Evolutionary conservation across 1,140 invertebrate species (phyloP), one percentile per base, ranked within the genome.

Genomic region (Chlorops oryzae): DNA sequence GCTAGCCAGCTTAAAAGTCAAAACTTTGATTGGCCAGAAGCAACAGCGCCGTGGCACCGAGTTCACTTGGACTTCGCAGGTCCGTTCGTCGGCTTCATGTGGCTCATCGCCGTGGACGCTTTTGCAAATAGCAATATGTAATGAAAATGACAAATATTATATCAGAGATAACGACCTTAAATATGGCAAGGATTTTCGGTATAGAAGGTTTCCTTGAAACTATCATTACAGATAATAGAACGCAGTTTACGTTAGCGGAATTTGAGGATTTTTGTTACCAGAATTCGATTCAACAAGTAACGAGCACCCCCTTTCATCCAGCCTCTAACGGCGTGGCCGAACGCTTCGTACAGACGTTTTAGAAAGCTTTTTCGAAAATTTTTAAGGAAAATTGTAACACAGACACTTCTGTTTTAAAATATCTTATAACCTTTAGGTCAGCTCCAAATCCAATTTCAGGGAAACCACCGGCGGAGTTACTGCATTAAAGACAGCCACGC

Each of bases 121-220:
- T 59, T 62, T 17, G 59, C 56, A n/a, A 67, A 65, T 73, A 60
- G 66, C 46, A 59, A 9, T 63, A 73, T 37, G 55, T 74, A 5
- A 51, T 35, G 3, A 3, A 4, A 21, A 47, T 32, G 9, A 21
- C 9, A 47, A 15, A 13, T 3, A 35, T 47, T 5, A 37, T 20
- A 5, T 3, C 25, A 3, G 7, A 3, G 7, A 13, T 7, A 12
- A 47, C 45, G 9, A 47, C 37, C 15, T 9, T 3, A 3, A 18
- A 18, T 13, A 21, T 47, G n/a, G 12, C 10, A 15, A 22, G 37
- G 6, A 5, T 12, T 5, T 47, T 47, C 20, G 27, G 12, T 15
- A 20, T 27, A 3, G 21, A 5, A 35, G 45, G 45, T 15, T 46
- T 28, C 6, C n/a, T 15, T 6, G 13, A 27, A 5, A 27, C 22